Evolutionary conservation across 1,140 invertebrate genomes (phyloP).

Genomic region (Babylonia areolata): DNA sequence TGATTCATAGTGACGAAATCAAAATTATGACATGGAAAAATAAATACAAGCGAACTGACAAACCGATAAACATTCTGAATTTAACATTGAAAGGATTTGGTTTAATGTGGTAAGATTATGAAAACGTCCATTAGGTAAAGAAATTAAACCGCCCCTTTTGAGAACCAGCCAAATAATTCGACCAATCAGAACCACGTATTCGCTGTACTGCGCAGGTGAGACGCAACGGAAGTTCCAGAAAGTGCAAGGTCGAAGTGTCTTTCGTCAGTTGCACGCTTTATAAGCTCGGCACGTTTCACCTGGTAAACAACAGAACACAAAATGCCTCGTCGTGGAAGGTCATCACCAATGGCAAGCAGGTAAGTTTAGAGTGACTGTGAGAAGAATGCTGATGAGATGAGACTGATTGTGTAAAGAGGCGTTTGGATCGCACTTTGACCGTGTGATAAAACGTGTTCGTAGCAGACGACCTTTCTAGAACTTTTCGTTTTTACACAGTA

Average conservation of each 20-base stretch:
- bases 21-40: no score
- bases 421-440: background rate
- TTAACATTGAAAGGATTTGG: no score
- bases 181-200: background rate
- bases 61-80: no score
- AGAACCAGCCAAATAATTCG: background rate
- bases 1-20: no score
- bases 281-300: background rate
- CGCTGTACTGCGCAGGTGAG: constrained; percentile 2
- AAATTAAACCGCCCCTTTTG: background rate
- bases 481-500: no score
- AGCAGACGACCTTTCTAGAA: constrained; percentile 15
- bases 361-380: background rate
- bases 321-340: constrained; percentile 43
- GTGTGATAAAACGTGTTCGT: background rate
- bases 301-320: background rate
- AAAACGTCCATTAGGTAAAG: background rate
- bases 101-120: background rate
- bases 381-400: background rate
- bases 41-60: no score
- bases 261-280: constrained; percentile 24
- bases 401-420: background rate
- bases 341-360: constrained; percentile 33
- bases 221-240: constrained; percentile 37
- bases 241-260: constrained; percentile 37